Percentiles rank a stretch among this genome's conserved stretches.
Conservation (phyloP, 2,888 invertebrate species). For the Papilio protenor region DNA sequence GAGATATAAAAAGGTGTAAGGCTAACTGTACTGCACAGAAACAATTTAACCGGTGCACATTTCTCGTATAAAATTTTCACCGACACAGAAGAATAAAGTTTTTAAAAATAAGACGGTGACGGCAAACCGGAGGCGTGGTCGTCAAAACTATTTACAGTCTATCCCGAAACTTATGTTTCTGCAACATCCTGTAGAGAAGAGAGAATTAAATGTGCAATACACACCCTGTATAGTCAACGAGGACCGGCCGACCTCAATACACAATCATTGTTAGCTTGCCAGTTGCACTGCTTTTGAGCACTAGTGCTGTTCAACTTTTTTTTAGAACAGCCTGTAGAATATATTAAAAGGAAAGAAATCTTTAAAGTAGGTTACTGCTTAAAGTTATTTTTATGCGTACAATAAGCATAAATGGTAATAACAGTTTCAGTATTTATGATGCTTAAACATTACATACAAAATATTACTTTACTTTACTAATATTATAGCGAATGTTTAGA, state of each 20-base stretch:
- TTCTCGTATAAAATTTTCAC: too few species aligned
- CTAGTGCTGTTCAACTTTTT: conserved; percentile 19
- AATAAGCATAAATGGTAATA: background rate
- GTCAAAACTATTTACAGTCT: background rate
- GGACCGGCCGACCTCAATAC: conserved; percentile 35
- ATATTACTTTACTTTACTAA: background rate
- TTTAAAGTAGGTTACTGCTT: conserved; percentile 19
- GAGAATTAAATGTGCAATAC: conserved; percentile 20
- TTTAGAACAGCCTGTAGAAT: conserved; percentile 7
- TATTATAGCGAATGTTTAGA: too few species aligned
- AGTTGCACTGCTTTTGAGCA: conserved; percentile 26
- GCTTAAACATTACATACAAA: background rate
- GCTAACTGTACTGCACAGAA: too few species aligned
- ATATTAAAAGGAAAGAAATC: conserved; percentile 12
- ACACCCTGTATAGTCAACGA: conserved; percentile 19
- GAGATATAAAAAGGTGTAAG: too few species aligned
- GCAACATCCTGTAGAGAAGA: conserved; percentile 18
- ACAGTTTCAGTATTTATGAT: background rate
- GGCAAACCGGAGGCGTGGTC: too few species aligned
- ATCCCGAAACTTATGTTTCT: background rate
- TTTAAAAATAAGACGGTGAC: too few species aligned
- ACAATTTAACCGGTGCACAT: too few species aligned
- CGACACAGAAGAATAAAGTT: too few species aligned
- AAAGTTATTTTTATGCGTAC: conserved; percentile 5
- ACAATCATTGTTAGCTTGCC: conserved; percentile 33